phyloP scores from a whole-genome alignment of 2,797 vertebrate species.

The Schizothorax lantsangensis region DNA sequence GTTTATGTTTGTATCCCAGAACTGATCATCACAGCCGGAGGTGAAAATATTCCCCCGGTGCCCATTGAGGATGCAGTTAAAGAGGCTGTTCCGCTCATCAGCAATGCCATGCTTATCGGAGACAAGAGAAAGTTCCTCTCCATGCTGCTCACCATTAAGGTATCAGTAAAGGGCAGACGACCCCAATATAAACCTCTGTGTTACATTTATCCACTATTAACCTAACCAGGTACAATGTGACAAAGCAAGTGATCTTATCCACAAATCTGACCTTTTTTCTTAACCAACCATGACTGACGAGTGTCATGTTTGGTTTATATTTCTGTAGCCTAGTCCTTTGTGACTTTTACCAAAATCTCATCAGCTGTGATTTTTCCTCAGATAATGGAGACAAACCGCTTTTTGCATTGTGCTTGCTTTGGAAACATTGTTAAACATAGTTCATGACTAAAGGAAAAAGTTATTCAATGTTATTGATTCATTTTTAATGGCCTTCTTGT shows the following conservation, averaged over 20 bases:
- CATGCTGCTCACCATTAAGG: slow-evolving; percentile 93
- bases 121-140: slow-evolving; percentile 91
- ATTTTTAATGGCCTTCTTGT: neutral
- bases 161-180: slow-evolving; percentile 56
- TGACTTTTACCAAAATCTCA: neutral
- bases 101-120: slow-evolving; percentile 91
- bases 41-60: slow-evolving; percentile 89
- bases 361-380: too few species aligned
- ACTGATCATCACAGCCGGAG: slow-evolving; percentile 92
- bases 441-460: neutral
- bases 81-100: slow-evolving; percentile 85
- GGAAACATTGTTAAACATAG: neutral
- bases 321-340: neutral
- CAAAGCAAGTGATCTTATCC: neutral
- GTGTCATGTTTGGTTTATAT: neutral
- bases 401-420: neutral
- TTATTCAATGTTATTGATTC: neutral
- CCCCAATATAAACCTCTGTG: neutral
- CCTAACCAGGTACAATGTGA: neutral
- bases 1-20: slow-evolving; percentile 75
- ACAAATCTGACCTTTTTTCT: neutral
- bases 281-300: neutral
- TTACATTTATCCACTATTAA: neutral
- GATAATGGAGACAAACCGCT: neutral
- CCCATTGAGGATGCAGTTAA: slow-evolving; percentile 90